Conservation (phyloP, 1,140 invertebrate species). For the Spodoptera litura region DNA sequence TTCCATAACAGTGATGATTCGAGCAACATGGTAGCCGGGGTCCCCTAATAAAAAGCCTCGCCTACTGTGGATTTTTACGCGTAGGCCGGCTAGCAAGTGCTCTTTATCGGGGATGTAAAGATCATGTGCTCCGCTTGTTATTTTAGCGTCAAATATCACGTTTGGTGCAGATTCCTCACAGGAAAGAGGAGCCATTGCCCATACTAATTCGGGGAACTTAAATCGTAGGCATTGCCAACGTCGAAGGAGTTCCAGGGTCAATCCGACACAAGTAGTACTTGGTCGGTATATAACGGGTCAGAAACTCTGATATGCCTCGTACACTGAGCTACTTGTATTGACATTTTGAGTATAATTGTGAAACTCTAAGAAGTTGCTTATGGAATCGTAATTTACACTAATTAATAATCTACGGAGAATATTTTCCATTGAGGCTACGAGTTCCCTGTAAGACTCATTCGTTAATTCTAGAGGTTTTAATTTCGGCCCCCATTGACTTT, state of each 20-base stretch:
- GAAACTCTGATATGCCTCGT: background rate
- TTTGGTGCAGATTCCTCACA: slow-evolving; percentile 4
- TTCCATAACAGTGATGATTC: slow-evolving; percentile 8
- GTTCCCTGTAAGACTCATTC: background rate
- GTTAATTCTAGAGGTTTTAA: background rate
- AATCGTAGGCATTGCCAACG: background rate
- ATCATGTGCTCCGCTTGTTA: background rate
- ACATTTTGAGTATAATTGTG: background rate
- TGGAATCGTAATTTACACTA: slow-evolving; percentile 10
- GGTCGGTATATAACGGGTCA: background rate
- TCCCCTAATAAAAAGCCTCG: slow-evolving; percentile 1
- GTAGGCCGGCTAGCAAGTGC: slow-evolving; percentile 5
- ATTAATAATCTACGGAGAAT: background rate
- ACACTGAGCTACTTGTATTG: background rate
- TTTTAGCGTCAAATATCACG: background rate
- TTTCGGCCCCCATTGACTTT: background rate
- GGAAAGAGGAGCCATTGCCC: background rate
- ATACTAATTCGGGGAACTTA: background rate
- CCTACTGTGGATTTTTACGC: background rate
- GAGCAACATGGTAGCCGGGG: slow-evolving; percentile 11
- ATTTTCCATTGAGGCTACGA: background rate
- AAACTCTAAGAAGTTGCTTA: slow-evolving; percentile 1
- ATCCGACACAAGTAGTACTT: background rate
- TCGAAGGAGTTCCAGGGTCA: background rate
- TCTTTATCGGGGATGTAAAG: slow-evolving; percentile 12